Evolutionary conservation across 2,797 vertebrate genomes (phyloP), one percentile per base, ranked within the genome.

Genomic region (Sylvia borin): DNA sequence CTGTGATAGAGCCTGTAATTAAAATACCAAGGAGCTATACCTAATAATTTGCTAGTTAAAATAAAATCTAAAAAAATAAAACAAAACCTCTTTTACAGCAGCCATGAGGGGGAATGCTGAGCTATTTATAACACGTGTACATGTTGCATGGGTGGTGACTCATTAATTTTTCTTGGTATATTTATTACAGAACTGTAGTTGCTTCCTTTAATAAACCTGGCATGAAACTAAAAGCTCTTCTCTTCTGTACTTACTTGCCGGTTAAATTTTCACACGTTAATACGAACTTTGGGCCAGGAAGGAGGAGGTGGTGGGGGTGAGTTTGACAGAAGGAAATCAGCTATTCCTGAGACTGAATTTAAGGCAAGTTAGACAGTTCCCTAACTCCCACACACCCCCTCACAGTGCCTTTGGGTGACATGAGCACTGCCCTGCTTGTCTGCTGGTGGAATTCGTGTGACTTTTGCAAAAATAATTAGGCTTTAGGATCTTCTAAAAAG

Each of bases 11-110:
- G 57, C 57, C 60, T 80, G 20, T 70, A 66, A 87, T 79, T 76
- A 85, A 87, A 85, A 60, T 55, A 58, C 68, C 22, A 36, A 61
- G 48, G 50, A 85, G 42, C n/a, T 54, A 13, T n/a, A 80, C 45
- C 61, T 83, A 54, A 29, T 87, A 57, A 91, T 91, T 93, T 85
- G 7, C 65, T 68, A 38, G 13, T 76, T 79, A 88, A 93, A 94
- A 55, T 75, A 14, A 82, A 64, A 9, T 31, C 11, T 0, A 8
- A 4, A 64, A 34, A 16, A 60, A 29, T 31, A 4, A 43, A 57
- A 29, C 4, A 50, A 62, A 31, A 9, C 9, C 5, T 83, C 16
- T 73, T 67, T 77, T 75, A 26, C 16, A 60, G 29, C 26, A 90
- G 31, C 55, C 2, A 0, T 27, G 51, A 48, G 34, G 19, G 57